Conservation (phyloP, 2,888 invertebrate species). For the Drosophila leonis region DNA sequence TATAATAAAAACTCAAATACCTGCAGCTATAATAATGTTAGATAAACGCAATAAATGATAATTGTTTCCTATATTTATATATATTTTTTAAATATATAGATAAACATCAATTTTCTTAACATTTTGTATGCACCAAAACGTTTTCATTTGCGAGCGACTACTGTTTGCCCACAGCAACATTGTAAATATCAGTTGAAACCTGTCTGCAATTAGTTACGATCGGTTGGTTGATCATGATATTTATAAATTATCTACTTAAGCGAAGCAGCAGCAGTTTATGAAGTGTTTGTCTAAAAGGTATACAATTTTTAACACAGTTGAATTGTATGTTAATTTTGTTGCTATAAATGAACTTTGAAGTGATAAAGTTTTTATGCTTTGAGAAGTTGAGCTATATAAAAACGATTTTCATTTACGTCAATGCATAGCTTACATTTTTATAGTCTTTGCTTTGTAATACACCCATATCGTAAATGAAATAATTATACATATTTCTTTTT, state of each 20-base stretch:
- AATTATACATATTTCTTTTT: conserved; percentile 13
- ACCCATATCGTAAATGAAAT: conserved; percentile 24
- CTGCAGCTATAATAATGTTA: no score
- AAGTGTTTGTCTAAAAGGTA: background rate
- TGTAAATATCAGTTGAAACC: conserved; percentile 32
- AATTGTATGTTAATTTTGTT: background rate
- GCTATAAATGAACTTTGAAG: background rate
- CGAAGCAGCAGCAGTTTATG: background rate
- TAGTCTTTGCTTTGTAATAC: conserved; percentile 3
- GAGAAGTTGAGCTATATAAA: background rate
- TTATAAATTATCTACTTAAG: background rate
- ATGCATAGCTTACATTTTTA: background rate
- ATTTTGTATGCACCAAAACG: no score
- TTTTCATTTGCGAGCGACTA: background rate
- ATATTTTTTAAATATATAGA: background rate
- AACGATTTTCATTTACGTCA: background rate
- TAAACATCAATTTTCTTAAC: background rate
- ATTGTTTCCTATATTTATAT: background rate
- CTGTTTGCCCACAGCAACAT: conserved; percentile 19
- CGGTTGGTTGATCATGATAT: conserved; percentile 33
- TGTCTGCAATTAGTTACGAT: conserved; percentile 54
- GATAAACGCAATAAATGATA: no score
- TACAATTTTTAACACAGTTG: background rate
- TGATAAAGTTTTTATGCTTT: background rate
- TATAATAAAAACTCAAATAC: no score